Base-by-base conservation (phyloP, 2,888 invertebrate genomes). In the Autographa pulchrina region DNA sequence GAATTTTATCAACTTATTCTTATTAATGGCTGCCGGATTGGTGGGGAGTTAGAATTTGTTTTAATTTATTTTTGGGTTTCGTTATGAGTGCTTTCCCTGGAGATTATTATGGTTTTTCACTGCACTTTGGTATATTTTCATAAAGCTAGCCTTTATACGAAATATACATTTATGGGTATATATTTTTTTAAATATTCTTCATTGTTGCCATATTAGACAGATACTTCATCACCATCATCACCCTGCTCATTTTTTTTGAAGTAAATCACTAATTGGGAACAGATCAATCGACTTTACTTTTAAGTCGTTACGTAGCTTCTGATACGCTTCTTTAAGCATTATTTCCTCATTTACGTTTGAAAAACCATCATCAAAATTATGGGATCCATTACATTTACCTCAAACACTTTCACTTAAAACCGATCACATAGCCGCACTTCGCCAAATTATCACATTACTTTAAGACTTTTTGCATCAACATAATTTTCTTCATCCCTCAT, bases 1-100 rank as follows among this genome's bases (percentile, higher is more conserved):
- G 6, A 18, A 16, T 59, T 32, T 32, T 32, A 32, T 59, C 32
- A 16, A 32, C 32, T 16, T 31, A 32, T 32, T 32, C 16, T 32
- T 59, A 32, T 59, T 59, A 32, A 59, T 59, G 54, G 20, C 54
- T 13, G 14, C 48, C n/a, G 48, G 48, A 48, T 48, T 48, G 48
- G 7, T n/a, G 48, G 16, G 16, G 8, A 7, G 4, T n/a, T 48
- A 4, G n/a, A n/a, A n/a, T 48, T 48, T 48, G 48, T 48, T 16
- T 48, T 48, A 48, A 48, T 48, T 48, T 48, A 48, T 48, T 48
- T 48, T 48, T 48, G 5, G 48, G 54, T 54, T 54, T 20, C 54
- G 54, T 54, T 54, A 7, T 48, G 48, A 7, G 0, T 7, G n/a
- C n/a, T 41, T 13, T 43, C 43, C 43, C 14, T 43, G 43, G 43